These are phyloP conservation scores for Tetrapedia diversipes DNA, from an alignment of 2,888 invertebrate species.

Conservation along the genomic window DNA sequence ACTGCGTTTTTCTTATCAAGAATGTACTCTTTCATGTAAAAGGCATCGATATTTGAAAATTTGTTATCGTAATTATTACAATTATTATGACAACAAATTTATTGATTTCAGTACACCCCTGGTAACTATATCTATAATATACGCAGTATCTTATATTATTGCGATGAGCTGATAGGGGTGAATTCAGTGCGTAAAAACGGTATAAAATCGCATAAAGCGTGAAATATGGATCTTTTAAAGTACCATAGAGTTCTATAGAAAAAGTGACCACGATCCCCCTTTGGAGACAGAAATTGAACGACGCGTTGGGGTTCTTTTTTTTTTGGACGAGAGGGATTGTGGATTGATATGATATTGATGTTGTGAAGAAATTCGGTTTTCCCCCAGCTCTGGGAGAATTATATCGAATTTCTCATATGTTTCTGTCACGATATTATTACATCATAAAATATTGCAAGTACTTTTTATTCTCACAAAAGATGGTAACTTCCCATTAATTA, in stretches of 20 bases:
- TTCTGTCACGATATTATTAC: neutral
- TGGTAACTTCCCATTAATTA: no score
- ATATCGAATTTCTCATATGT: neutral
- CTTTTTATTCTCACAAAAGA: neutral
- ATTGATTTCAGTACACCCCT: no score
- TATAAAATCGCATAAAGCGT: neutral
- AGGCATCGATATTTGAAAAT: no score
- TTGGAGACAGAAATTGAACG: slow-evolving; percentile 14
- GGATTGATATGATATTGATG: neutral
- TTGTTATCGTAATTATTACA: no score
- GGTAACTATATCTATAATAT: no score
- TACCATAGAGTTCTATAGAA: slow-evolving; percentile 1
- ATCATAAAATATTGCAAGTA: neutral
- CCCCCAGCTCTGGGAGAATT: neutral
- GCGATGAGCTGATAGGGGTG: no score
- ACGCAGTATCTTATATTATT: no score
- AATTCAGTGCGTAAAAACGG: neutral
- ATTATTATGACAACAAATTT: no score
- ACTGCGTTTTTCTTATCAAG: no score
- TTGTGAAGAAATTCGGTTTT: neutral
- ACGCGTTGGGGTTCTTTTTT: neutral
- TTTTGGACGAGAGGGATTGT: neutral
- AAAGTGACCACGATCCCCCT: neutral
- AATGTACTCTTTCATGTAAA: no score
- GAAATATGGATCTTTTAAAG: slow-evolving; percentile 15